Evolutionary conservation across 2,113 vertebrate genomes (phyloP), one percentile per base, ranked within the genome.

Genomic region (Oncorhynchus masou): DNA sequence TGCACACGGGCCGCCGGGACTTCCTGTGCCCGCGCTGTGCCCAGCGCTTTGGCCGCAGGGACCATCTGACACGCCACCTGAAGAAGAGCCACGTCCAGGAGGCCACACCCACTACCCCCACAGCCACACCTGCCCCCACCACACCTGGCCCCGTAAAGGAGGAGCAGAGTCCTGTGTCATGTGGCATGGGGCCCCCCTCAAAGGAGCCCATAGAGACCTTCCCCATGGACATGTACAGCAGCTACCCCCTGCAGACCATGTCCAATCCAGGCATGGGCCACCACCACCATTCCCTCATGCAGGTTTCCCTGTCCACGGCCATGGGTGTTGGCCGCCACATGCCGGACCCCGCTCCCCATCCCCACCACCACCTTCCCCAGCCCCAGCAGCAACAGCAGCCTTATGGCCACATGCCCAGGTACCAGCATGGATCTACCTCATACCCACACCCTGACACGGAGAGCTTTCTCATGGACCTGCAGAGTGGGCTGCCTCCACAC

Each of bases 61-160:
- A 99, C 82, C 97, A 99, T 82, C 92, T 99, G 85, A 99, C 97
- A 12, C 93, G 97, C 75, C 97, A 99, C 84, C 88, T 97, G 89
- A 99, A 99, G 93, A 99, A 99, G 87, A 99, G 97, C 92, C 97
- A 99, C 75, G 95, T 95, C 0, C 97, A 99, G 89, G 96, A 99
- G 54, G 87, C 93, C 1, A 92, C 95, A 64, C 74, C 86, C 29
- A 79, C 77, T 73, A 84, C 81, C 7, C 94, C 95, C 0, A 93
- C 91, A n/a, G 91, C 95, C 74, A 92, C 95, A 76, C 80, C 94
- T 22, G 92, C 92, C 11, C 84, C 94, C 48, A 92, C 94, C 6
- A 65, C 84, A 24, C 87, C 94, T 8, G 94, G 94, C 2, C 87
- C 88, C 0, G 93, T 96, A 73, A 98, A 98, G 83, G 96, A 98